Percentiles rank a stretch among this genome's conserved stretches.
Conservation (phyloP, 2,113 vertebrate species). For the Leucosticte australis region DNA sequence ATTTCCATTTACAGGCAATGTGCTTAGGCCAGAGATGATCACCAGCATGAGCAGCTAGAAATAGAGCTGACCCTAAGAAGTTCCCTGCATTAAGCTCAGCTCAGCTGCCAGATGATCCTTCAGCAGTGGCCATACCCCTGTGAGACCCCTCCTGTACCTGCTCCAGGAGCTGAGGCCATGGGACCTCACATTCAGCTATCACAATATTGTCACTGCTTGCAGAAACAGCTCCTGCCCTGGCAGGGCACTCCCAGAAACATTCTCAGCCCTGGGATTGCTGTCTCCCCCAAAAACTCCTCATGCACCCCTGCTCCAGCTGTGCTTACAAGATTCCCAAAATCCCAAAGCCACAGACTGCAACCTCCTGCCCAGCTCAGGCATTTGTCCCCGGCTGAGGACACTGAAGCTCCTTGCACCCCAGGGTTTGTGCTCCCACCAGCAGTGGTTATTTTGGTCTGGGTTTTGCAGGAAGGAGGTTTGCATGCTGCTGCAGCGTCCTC, state of each 20-base stretch:
- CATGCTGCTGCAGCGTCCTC: too few relatives aligned
- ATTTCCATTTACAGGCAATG: conserved; percentile 8
- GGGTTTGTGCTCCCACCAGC: not conserved
- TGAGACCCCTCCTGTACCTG: not conserved
- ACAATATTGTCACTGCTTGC: accelerated
- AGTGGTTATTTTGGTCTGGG: not conserved
- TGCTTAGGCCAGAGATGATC: not conserved
- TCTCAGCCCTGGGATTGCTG: not conserved
- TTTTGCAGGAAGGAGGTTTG: not conserved
- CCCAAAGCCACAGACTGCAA: not conserved
- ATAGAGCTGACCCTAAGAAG: not conserved
- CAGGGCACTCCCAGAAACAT: not conserved
- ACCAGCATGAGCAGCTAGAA: not conserved
- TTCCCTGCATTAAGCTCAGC: not conserved
- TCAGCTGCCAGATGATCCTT: not conserved
- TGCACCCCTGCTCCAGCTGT: not conserved
- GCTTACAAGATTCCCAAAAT: accelerated
- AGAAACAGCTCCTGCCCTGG: not conserved
- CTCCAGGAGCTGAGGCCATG: accelerated
- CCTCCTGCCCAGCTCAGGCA: not conserved
- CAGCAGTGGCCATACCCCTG: not conserved
- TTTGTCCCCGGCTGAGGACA: not conserved
- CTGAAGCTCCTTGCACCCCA: not conserved
- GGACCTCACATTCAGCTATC: not conserved
- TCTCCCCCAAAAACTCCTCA: not conserved